Percentiles rank a stretch among this genome's conserved stretches.
phyloP scores from a whole-genome alignment of 2,888 invertebrate species.

The Diaperis boleti region DNA sequence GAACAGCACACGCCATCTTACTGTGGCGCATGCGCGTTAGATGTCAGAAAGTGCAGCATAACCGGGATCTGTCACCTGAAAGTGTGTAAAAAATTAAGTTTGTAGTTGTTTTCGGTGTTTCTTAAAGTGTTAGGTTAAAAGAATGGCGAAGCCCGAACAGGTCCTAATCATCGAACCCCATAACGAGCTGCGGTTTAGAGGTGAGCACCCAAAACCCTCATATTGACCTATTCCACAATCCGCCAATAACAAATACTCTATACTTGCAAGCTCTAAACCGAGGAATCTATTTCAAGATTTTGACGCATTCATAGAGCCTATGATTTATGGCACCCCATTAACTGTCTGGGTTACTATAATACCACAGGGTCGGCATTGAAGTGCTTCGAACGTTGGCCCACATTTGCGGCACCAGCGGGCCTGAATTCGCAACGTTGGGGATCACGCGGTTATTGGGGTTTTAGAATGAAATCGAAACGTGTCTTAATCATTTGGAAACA shows the following conservation, averaged over 20 bases:
- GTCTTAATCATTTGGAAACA: neutral
- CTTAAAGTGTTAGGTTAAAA: constrained; percentile 59
- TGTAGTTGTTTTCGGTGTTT: constrained; percentile 50
- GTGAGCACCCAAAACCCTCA: constrained; percentile 69
- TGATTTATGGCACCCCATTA: constrained; percentile 13
- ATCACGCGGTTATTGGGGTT: neutral
- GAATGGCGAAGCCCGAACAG: constrained; percentile 80
- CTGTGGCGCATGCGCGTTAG: constrained; percentile 54
- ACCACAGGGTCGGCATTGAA: constrained; percentile 8
- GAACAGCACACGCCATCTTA: constrained; percentile 44
- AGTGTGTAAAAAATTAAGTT: constrained; percentile 57
- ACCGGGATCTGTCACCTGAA: constrained; percentile 63
- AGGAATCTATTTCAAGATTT: constrained; percentile 55
- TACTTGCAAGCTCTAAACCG: constrained; percentile 40
- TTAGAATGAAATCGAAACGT: neutral
- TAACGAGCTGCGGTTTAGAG: constrained; percentile 90
- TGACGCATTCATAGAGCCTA: constrained; percentile 41
- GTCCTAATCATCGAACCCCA: constrained; percentile 89
- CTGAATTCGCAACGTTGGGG: neutral
- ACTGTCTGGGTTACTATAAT: neutral
- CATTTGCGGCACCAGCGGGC: neutral
- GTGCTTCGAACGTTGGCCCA: neutral
- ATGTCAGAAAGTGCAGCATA: constrained; percentile 61
- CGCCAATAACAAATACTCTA: constrained; percentile 48
- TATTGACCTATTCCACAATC: constrained; percentile 51